Evolutionary conservation across 92 coral and sea anemone species (phyloP), one percentile per base, ranked within the genome.

Genomic region (Zoanthus solanderi): DNA sequence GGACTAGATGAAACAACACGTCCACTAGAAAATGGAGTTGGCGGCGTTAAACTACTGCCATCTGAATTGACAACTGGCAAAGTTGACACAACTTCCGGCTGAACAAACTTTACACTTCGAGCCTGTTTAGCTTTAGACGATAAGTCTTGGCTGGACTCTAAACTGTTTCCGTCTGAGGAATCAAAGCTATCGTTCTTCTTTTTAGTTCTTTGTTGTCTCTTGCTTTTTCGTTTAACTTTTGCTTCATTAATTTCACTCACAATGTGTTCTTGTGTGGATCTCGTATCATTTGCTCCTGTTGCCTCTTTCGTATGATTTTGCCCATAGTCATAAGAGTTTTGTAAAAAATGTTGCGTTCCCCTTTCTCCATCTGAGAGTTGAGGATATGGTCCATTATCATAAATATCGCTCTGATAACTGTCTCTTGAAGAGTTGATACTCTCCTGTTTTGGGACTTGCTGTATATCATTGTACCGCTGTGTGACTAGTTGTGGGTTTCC

Each of bases 21-120:
- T 60, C 98, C 98, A 37, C 93, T 91, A 6, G 98, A 94, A 44
- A 93, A 91, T 14, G 98, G 96, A 7, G 96, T 95, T 2, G 96
- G 94, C 28, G 98, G 96, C 2, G 98, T 88, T 69, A 91, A 47
- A 42, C 72, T 28, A 1, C 46, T 58, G 54, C 93, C 94, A 72
- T 85, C 84, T 57, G 92, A 92, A 44, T 92, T 92, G 88, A 85
- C 86, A 78, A 91, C 68, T 44, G 98, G 87, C 16, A 93, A 47
- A 46, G 83, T 83, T 17, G 87, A 90, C 30, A 79, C 87, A 47
- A 95, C 92, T 58, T 95, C 96, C 61, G 98, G 98, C 78, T 95
- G 96, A 69, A 95, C 90, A 72, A 95, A 94, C 86, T 95, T 94
- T 6, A 95, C 92, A 47, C 88, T 95, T 45, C 85, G 92, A 45